Percentiles rank a stretch among this genome's conserved stretches.
These are phyloP conservation scores for Troides helena DNA, from an alignment of 2,888 invertebrate species.

Conservation along the genomic window DNA sequence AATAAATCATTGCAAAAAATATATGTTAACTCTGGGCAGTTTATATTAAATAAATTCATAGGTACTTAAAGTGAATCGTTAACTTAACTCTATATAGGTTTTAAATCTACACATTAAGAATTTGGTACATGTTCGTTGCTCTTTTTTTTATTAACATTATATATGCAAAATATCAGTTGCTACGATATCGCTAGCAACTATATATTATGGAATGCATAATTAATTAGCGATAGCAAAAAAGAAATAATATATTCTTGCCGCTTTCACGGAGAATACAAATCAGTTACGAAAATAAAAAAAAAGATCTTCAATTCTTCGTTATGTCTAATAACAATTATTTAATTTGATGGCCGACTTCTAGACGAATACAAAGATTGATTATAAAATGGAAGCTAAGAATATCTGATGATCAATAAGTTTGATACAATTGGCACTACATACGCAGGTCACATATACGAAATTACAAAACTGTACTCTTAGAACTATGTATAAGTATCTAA, in stretches of 20 bases:
- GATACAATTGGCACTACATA: conserved; percentile 75
- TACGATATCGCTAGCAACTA: conserved; percentile 37
- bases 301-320: conserved; percentile 46
- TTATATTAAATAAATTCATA: conserved; percentile 36
- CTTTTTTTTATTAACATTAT: conserved; percentile 43
- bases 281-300: conserved; percentile 35
- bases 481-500: conserved; percentile 45
- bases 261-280: conserved; percentile 32
- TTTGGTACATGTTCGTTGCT: conserved; percentile 80
- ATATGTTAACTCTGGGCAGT: conserved; percentile 13
- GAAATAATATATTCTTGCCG: conserved; percentile 1
- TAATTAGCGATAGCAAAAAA: conserved; percentile 45
- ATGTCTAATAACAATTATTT: conserved; percentile 34
- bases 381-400: conserved; percentile 56
- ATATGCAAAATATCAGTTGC: conserved; percentile 37
- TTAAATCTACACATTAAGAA: conserved; percentile 65
- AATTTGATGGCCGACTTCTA: conserved; percentile 37
- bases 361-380: conserved; percentile 49
- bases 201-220: conserved; percentile 70
- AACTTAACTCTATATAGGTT: conserved; percentile 71
- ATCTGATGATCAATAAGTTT: conserved; percentile 49
- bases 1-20: conserved; percentile 5
- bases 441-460: conserved; percentile 71
- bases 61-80: conserved; percentile 52
- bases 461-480: conserved; percentile 54